Evolutionary conservation across 2,113 vertebrate species (phyloP).

Genomic region (Phocoena phocoena): DNA sequence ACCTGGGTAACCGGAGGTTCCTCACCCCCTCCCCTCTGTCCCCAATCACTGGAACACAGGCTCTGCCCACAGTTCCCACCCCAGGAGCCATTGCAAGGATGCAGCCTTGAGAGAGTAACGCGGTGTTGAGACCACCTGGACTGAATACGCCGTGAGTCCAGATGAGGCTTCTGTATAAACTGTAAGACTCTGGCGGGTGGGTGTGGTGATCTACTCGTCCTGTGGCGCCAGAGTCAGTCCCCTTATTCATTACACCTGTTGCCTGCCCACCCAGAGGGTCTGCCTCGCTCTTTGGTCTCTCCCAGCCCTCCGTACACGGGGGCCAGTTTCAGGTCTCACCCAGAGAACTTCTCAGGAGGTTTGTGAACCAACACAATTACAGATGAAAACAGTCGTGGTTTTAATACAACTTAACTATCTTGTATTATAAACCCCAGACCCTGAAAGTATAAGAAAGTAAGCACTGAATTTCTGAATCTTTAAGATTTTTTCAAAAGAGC

Average conservation of each 20-base stretch:
- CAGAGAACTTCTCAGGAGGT: too few species aligned
- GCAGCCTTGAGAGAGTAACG: too few species aligned
- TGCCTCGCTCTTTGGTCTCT: not conserved
- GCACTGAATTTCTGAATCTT: not conserved
- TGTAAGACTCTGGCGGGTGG: not conserved
- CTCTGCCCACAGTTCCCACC: not conserved
- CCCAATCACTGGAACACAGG: not conserved
- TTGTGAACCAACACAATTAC: not conserved
- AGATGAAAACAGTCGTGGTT: not conserved
- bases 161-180: not conserved
- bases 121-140: not conserved
- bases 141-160: too few species aligned
- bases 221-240: not conserved
- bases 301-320: too few species aligned
- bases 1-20: not conserved
- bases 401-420: not conserved
- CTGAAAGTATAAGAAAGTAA: not conserved
- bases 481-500: not conserved
- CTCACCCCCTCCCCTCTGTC: not conserved
- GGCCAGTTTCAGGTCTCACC: too few species aligned
- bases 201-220: not conserved
- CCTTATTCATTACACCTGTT: not conserved
- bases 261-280: not conserved
- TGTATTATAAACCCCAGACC: not conserved
- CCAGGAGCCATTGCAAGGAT: not conserved